A percentile compares a stretch with the other conserved stretches of the same genome.
These are phyloP conservation scores for Callosobruchus maculatus DNA, from an alignment of 2,888 invertebrate species.

Conservation along the genomic window DNA sequence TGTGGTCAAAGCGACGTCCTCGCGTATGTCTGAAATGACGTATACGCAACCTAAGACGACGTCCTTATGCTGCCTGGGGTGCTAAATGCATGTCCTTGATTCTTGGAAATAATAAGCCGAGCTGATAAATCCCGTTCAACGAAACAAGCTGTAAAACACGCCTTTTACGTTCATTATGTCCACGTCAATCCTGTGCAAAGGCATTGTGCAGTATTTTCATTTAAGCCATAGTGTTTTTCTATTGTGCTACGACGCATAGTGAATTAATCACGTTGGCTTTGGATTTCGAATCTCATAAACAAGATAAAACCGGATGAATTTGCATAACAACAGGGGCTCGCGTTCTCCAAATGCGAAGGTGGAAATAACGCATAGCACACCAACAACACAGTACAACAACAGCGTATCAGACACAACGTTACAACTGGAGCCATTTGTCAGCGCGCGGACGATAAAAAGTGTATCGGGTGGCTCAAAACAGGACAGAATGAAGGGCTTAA, in stretches of 20 bases:
- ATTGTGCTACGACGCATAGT: neutral
- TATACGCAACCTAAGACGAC: too few relatives aligned
- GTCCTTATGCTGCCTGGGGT: too few relatives aligned
- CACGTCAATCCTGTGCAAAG: neutral
- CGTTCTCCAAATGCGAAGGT: neutral
- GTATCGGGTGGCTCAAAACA: too few relatives aligned
- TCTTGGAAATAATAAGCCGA: neutral
- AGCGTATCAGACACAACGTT: too few relatives aligned
- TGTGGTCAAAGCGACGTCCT: too few relatives aligned
- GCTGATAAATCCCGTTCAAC: neutral
- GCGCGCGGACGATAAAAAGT: neutral
- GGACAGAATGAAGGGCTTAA: too few relatives aligned
- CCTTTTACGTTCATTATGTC: neutral
- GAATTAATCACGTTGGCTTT: neutral
- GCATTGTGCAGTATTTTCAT: neutral
- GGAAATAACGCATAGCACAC: neutral
- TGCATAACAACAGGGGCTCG: neutral
- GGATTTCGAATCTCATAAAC: neutral
- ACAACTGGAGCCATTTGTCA: neutral
- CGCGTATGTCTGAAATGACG: too few relatives aligned
- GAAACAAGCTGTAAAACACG: neutral
- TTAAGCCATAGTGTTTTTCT: neutral
- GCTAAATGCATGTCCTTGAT: neutral
- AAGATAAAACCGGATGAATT: neutral
- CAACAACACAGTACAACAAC: neutral